Conservation (phyloP, 2,113 vertebrate genomes). For the Poeciliopsis turrubarensis region DNA sequence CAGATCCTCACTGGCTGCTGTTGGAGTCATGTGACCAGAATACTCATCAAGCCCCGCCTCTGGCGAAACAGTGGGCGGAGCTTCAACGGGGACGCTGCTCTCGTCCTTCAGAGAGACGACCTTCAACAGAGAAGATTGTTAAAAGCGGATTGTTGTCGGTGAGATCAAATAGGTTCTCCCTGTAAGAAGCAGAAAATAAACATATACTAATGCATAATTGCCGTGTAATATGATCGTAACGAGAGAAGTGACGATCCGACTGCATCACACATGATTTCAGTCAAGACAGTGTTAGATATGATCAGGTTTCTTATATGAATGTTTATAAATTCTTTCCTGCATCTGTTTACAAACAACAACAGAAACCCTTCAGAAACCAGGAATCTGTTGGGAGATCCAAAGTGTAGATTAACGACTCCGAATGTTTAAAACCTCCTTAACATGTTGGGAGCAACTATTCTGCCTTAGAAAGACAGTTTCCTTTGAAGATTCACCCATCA, state of each 20-base stretch:
- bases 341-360: too few relatives aligned
- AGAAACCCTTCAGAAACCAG: not conserved
- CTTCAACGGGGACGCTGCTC: constrained; percentile 76
- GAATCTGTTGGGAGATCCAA: too few relatives aligned
- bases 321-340: not conserved
- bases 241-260: too few relatives aligned
- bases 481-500: constrained; percentile 25
- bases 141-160: not conserved
- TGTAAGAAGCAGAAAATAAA: not conserved
- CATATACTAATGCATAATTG: too few relatives aligned
- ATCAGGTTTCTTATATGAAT: not conserved
- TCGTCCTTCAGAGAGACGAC: constrained; percentile 22
- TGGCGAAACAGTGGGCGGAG: constrained; percentile 80
- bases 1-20: constrained; percentile 32
- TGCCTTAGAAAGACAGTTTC: constrained; percentile 16
- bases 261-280: too few relatives aligned
- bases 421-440: constrained; percentile 2
- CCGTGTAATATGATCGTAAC: too few relatives aligned
- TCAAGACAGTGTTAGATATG: not conserved
- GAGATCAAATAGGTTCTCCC: not conserved
- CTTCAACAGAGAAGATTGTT: not conserved
- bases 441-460: constrained; percentile 6
- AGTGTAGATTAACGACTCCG: not conserved
- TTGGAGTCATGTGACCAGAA: constrained; percentile 75
- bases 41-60: constrained; percentile 68